A percentile compares a stretch with the other conserved stretches of the same genome.
These are phyloP conservation scores for Tenrec ecaudatus DNA, from an alignment of 2,113 vertebrate genomes.

Conservation along the genomic window DNA sequence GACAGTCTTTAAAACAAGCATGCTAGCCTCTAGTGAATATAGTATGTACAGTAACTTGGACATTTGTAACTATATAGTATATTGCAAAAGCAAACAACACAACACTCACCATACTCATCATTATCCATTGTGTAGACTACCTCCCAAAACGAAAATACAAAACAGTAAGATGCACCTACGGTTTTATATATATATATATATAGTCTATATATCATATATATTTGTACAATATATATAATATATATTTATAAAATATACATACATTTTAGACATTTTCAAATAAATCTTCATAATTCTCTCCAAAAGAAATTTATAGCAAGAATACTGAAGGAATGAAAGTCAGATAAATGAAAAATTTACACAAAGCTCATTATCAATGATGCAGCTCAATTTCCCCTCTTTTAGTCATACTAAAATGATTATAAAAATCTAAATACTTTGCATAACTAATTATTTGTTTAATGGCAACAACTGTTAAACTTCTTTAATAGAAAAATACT, in stretches of 20 bases:
- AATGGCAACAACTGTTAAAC: slow-evolving; percentile 82
- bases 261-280: slow-evolving; percentile 89
- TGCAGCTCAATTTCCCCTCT: slow-evolving; percentile 81
- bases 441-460: slow-evolving; percentile 83
- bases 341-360: slow-evolving; percentile 87
- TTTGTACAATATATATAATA: slow-evolving; percentile 91
- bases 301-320: slow-evolving; percentile 88
- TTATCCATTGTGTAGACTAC: slow-evolving; percentile 85
- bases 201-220: slow-evolving; percentile 89
- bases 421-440: slow-evolving; percentile 87
- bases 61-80: slow-evolving; percentile 87
- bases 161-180: slow-evolving; percentile 90
- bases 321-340: slow-evolving; percentile 85
- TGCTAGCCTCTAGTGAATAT: slow-evolving; percentile 86
- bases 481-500: slow-evolving; percentile 87
- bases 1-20: slow-evolving; percentile 90
- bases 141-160: slow-evolving; percentile 87
- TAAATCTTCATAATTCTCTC: slow-evolving; percentile 87
- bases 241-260: slow-evolving; percentile 91
- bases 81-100: slow-evolving; percentile 88
- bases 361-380: slow-evolving; percentile 85
- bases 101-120: slow-evolving; percentile 86
- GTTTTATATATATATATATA: slow-evolving; percentile 85
- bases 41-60: slow-evolving; percentile 90
- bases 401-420: slow-evolving; percentile 81